Evolutionary conservation across 2,113 vertebrate species (phyloP), one percentile per base, ranked within the genome.

Genomic region (Corapipo altera): DNA sequence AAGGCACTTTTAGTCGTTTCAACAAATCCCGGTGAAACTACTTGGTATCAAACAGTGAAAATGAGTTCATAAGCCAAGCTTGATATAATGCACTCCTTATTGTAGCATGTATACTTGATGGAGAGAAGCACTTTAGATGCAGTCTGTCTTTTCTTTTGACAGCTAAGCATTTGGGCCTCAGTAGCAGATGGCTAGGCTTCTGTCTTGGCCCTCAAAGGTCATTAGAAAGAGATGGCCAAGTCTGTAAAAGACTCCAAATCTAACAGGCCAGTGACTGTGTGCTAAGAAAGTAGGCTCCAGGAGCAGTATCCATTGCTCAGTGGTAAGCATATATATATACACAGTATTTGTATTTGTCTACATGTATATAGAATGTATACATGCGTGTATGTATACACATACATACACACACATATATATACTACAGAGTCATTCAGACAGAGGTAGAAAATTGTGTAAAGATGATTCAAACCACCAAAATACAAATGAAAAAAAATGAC

Each of bases 381-480:
- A 14, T 11, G 12, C 1, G 1, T 21, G 5, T 21, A 19, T 8
- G 13, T 5, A 1, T 5, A 14, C 11, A 8, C 3, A 4, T 5
- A 13, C 33, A n/a, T 5, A 24, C 12, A 17, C n/a, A 17, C 21
- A 17, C 33, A 24, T 23, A 55, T 7, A 12, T 4, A 28, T 17
- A 8, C 16, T 37, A 20, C 22, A 0, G 17, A 12, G 28, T 12
- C 12, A 11, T 61, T 51, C 43, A 83, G 48, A 27, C 37, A 39
- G 62, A 79, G 48, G 22, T 11, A 39, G 5, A 39, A 9, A 23
- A n/a, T 58, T 5, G 0, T 19, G 9, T 15, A 33, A 54, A 43
- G 13, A 18, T 57, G 37, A 71, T 49, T 28, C 57, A 80, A 54
- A 72, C 23, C 17, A 44, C n/a, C 23, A 52, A 41, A 85, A 22